Percentiles rank a stretch among this genome's conserved stretches.
Evolutionary conservation across 2,888 invertebrate species (phyloP).

Genomic region (Brenthis hecate): DNA sequence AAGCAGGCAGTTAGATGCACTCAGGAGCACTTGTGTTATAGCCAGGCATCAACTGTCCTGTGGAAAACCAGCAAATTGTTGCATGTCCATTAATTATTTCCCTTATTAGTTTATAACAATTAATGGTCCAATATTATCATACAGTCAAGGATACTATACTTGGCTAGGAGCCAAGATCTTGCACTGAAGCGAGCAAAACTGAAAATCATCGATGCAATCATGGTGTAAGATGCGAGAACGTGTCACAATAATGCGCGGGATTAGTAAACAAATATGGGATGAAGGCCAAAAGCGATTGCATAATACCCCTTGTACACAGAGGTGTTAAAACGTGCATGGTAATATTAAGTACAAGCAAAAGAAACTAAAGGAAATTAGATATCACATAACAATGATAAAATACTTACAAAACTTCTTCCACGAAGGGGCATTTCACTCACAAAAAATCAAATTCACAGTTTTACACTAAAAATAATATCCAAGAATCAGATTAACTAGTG

Average conservation of each 20-base stretch:
- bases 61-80: conserved; percentile 69
- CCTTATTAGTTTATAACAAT: conserved; percentile 53
- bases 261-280: conserved; percentile 58
- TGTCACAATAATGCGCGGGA: conserved; percentile 41
- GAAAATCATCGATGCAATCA: conserved; percentile 65
- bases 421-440: conserved; percentile 74
- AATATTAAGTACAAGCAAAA: conserved; percentile 38
- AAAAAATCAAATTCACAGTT: conserved; percentile 46
- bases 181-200: conserved; percentile 67
- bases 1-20: conserved; percentile 79
- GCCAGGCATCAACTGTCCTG: conserved; percentile 77
- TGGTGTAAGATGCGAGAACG: conserved; percentile 40
- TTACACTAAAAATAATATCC: conserved; percentile 35
- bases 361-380: conserved; percentile 45
- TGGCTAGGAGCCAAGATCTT: conserved; percentile 68
- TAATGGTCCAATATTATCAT: conserved; percentile 56
- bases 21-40: conserved; percentile 73
- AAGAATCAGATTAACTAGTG: conserved; percentile 39
- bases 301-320: conserved; percentile 40
- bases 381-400: conserved; percentile 47
- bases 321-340: conserved; percentile 51
- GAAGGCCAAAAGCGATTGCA: conserved; percentile 46
- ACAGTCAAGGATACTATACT: conserved; percentile 75
- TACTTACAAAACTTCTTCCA: conserved; percentile 74
- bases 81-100: conserved; percentile 50